phyloP scores from a whole-genome alignment of 2,797 vertebrate genomes.

The Capromys pilorides region DNA sequence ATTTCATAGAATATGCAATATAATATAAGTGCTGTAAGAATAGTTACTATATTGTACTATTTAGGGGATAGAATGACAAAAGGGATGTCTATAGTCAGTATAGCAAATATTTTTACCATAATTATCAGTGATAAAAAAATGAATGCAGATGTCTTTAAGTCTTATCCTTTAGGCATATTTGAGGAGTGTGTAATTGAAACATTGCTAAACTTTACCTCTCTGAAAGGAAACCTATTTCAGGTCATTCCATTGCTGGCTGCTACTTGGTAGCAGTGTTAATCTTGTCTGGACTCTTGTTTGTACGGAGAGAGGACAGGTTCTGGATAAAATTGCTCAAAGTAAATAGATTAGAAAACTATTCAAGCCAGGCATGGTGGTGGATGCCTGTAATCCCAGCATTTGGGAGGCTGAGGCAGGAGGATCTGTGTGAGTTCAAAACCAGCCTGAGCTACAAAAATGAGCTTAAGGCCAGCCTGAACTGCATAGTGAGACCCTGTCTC shows the following conservation, averaged over 20 bases:
- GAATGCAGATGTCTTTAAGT: background rate
- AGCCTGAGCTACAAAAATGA: no score
- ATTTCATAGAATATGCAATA: background rate
- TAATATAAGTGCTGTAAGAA: background rate
- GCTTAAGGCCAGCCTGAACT: no score
- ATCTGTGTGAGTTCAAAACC: no score
- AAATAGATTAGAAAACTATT: constrained; percentile 27
- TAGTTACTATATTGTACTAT: background rate
- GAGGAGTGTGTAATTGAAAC: background rate
- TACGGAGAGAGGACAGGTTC: background rate
- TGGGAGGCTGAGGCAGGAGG: no score
- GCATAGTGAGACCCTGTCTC: no score
- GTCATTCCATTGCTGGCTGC: background rate
- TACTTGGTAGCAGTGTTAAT: background rate
- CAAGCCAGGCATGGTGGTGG: background rate
- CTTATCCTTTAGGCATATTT: background rate
- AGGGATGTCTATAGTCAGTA: background rate
- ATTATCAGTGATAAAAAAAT: constrained; percentile 9
- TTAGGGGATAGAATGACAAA: background rate
- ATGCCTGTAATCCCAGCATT: no score
- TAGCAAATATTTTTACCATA: constrained; percentile 35
- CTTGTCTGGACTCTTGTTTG: background rate
- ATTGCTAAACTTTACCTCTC: background rate
- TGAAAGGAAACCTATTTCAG: constrained; percentile 36
- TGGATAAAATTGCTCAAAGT: constrained; percentile 38